Percentiles rank a stretch among this genome's conserved stretches.
Conservation (phyloP, 2,113 vertebrate species). For the Vidua macroura region DNA sequence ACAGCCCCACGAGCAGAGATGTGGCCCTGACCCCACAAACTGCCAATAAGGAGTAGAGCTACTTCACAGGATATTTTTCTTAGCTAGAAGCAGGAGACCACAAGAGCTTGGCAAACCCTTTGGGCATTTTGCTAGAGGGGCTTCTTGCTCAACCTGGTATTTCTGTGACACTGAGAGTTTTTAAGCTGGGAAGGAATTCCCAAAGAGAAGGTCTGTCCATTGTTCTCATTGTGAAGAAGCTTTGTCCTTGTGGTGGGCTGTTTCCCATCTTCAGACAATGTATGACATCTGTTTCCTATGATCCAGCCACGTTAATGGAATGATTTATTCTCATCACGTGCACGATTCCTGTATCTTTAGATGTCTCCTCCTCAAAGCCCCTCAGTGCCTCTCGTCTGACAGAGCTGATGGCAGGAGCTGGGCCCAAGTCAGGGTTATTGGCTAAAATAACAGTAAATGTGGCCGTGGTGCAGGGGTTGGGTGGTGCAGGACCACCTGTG, state of each 20-base stretch:
- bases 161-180: not conserved
- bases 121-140: not conserved
- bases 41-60: not conserved
- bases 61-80: not conserved
- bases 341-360: not conserved
- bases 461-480: fast-evolving
- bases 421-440: not conserved
- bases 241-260: not conserved
- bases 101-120: not conserved
- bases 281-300: not conserved
- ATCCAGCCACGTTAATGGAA: not conserved
- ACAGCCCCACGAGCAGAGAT: not conserved
- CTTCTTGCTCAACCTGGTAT: not conserved
- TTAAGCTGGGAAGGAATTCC: not conserved
- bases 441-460: not conserved
- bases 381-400: not conserved
- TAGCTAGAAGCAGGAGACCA: not conserved
- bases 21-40: not conserved
- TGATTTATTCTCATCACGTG: not conserved
- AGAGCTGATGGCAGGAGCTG: not conserved
- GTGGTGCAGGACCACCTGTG: not conserved
- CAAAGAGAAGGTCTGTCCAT: fast-evolving
- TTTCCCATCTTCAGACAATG: not conserved
- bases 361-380: not conserved
- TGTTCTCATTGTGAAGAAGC: not conserved